Conservation (phyloP, 2,797 vertebrate species). For the Enteromius viviparus region DNA sequence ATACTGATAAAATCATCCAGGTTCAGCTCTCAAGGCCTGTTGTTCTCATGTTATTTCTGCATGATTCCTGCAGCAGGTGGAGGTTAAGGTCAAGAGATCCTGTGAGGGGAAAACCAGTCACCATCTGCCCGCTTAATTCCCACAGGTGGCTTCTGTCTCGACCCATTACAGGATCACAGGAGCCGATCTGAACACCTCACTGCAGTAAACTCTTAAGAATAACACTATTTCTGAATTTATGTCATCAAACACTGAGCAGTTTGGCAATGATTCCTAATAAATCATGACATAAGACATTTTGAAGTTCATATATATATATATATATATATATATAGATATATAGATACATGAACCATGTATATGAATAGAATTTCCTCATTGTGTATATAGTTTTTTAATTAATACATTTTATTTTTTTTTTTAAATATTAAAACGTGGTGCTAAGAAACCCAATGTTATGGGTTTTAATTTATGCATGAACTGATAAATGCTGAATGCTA, state of each 20-base stretch:
- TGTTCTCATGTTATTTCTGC: conserved; percentile 44
- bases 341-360: too few relatives aligned
- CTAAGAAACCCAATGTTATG: too few relatives aligned
- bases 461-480: not conserved
- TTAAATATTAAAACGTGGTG: not conserved
- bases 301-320: too few relatives aligned
- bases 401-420: not conserved
- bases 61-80: conserved; percentile 47
- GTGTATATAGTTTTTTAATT: not conserved
- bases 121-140: conserved; percentile 73
- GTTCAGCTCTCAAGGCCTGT: conserved; percentile 38
- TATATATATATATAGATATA: too few relatives aligned
- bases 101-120: conserved; percentile 55
- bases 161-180: conserved; percentile 66
- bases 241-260: not conserved
- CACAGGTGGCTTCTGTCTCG: conserved; percentile 76
- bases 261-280: not conserved
- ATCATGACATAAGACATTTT: not conserved
- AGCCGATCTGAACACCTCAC: not conserved
- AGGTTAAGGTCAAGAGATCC: conserved; percentile 52
- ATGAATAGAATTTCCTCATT: not conserved
- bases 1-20: not conserved
- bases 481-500: not conserved
- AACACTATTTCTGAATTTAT: not conserved
- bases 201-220: not conserved